Base-by-base conservation (phyloP, 2,888 invertebrate genomes). In the Eupithecia centaureata region DNA sequence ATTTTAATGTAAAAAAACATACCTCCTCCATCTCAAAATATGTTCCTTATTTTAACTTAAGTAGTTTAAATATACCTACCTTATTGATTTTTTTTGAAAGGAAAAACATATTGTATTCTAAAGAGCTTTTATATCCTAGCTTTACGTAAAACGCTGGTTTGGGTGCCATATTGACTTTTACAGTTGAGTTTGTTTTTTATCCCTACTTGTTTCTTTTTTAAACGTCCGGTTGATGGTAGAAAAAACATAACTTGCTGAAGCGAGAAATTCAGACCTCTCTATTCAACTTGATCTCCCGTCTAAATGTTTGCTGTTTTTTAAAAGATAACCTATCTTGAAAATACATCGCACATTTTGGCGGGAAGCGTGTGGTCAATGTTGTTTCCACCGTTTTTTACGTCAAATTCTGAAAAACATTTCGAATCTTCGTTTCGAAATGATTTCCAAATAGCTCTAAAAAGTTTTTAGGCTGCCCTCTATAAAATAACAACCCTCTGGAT, bases 171-270 rank as follows among this genome's bases (percentile, higher is more conserved):
- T 1, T 22, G 8, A n/a, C 42, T 18, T 42, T 18, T 18, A 8
- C 8, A 42, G 22, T 22, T 12, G 47, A 47, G 18, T 47, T 22
- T 12, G 10, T 47, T 47, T 47, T 47, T 12, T 22, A 22, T 22
- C 10, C 22, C 22, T 22, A 10, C 47, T 18, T 47, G 10, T 47
- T 22, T 7, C 22, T 22, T 22, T 47, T 47, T 47, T 47, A 47
- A 12, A 12, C 47, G 47, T 3, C 47, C 22, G 22, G 47, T 4
- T 47, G 42, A 42, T 42, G 47, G 18, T 47, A 12, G 47, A 47
- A 52, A 52, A 52, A 52, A 52, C 15, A 52, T 27, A 47, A 47
- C 47, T 47, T 47, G 18, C 47, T 47, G 47, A 47, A 47, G 10
- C 42, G 42, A 18, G 42, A 42, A 42, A 42, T 2, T 47, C 22